Evolutionary conservation across 2,113 vertebrate species (phyloP).

Genomic region (Aleadryas rufinucha): DNA sequence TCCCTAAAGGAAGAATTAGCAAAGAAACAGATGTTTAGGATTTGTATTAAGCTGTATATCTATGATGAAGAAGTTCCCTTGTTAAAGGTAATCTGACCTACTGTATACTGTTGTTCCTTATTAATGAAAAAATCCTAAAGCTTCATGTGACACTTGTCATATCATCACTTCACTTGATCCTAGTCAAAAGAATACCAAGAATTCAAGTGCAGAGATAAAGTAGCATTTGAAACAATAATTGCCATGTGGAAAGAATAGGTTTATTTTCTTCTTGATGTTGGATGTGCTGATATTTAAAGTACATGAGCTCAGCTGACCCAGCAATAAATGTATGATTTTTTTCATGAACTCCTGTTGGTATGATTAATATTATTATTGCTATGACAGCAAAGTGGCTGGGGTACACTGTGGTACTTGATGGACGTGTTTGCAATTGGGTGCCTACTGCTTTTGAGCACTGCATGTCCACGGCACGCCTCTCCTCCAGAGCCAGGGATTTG

Average conservation of each 20-base stretch:
- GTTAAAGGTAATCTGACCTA: not conserved
- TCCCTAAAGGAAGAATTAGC: not conserved
- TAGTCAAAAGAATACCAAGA: not conserved
- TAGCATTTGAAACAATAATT: not conserved
- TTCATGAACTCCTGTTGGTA: not conserved
- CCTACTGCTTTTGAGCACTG: not conserved
- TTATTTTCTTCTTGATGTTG: not conserved
- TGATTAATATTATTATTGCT: not conserved
- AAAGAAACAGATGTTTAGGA: not conserved
- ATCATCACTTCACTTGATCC: not conserved
- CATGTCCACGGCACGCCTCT: rapidly evolving
- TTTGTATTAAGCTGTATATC: not conserved
- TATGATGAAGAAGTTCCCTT: not conserved
- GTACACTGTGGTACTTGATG: not conserved
- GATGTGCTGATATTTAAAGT: not conserved
- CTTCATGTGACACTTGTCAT: not conserved
- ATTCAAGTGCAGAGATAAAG: not conserved
- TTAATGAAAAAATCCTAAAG: not conserved
- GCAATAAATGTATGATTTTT: not conserved
- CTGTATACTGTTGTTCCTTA: not conserved
- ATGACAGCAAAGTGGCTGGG: not conserved
- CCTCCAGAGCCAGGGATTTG: not conserved
- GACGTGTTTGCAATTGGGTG: not conserved
- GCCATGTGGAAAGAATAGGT: not conserved
- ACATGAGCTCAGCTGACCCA: not conserved